These are phyloP conservation scores for Anguilla pacifica DNA, from an alignment of 2,797 vertebrate genomes.

Conservation along the genomic window DNA sequence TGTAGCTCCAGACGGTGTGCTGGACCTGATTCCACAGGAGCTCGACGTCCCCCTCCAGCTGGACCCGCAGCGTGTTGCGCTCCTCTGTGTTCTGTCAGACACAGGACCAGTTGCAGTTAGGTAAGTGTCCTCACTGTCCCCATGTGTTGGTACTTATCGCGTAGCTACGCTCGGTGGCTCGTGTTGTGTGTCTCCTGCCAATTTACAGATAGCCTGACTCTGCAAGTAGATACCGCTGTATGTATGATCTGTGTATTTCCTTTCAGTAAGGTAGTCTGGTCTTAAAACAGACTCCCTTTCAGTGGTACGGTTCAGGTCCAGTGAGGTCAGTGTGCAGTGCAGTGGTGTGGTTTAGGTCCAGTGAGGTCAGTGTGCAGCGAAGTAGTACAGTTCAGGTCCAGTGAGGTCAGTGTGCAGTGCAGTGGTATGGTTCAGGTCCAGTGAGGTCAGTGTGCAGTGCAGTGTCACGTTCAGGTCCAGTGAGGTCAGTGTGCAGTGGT, in stretches of 20 bases:
- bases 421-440: too few relatives aligned
- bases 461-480: background rate
- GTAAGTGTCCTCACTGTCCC: background rate
- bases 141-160: background rate
- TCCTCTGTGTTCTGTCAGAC: conserved; percentile 73
- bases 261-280: too few relatives aligned
- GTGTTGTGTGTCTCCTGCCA: background rate
- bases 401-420: too few relatives aligned
- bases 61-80: conserved; percentile 66
- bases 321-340: too few relatives aligned
- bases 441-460: background rate
- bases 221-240: too few relatives aligned
- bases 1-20: conserved; percentile 58
- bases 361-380: background rate
- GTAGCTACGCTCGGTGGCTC: background rate
- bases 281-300: too few relatives aligned
- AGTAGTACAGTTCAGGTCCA: background rate
- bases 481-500: too few relatives aligned
- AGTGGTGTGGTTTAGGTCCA: background rate
- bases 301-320: too few relatives aligned
- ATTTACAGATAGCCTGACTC: too few relatives aligned
- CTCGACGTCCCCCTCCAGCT: conserved; percentile 64
- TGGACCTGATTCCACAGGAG: conserved; percentile 72
- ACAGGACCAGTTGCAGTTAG: background rate
- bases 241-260: too few relatives aligned